Evolutionary conservation across 1,140 invertebrate genomes (phyloP), one percentile per base, ranked within the genome.

Genomic region (Musca domestica): DNA sequence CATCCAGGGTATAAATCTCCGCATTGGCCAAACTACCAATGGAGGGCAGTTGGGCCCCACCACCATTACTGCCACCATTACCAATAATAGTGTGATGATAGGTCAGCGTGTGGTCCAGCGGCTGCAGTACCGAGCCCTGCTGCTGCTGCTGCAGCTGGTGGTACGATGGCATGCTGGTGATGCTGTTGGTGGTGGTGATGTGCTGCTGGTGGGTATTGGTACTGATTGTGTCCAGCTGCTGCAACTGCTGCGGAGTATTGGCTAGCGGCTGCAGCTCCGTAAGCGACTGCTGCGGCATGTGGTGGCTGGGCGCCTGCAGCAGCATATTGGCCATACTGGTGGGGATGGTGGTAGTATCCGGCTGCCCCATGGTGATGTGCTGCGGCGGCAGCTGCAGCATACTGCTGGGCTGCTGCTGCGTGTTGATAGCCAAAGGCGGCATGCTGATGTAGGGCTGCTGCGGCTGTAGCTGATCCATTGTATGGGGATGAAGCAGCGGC

Each of bases 51-150:
- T 61, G 17, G n/a, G 7, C 20, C 9, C 27, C 41, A 7, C 54
- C 54, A 17, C 58, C n/a, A 10, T 56, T 66, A 72, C 71, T 81
- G 81, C 80, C 80, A 10, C 63, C 67, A 72, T 72, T 81, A 82
- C 80, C 80, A 82, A 77, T 82, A 82, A 75, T 82, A 82, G 78
- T 82, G 80, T 75, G 80, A 61, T 27, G 56, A 81, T 81, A 82
- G 69, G 71, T 82, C 80, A 74, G 79, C 76, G 76, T 80, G 77
- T 73, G 77, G 70, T 78, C 77, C 78, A 75, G 75, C 70, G 73
- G 76, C 73, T 70, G 67, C 61, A 67, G 68, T 66, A 30, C 65
- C 64, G 70, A 70, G 69, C 22, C 69, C 68, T 17, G 67, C 49
- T 69, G 69, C 68, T 17, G 67, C 49, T 69, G 69, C 20, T 69